Percentiles rank a stretch among this genome's conserved stretches.
Conservation (phyloP, 2,797 vertebrate genomes). For the Malurus leucopterus region DNA sequence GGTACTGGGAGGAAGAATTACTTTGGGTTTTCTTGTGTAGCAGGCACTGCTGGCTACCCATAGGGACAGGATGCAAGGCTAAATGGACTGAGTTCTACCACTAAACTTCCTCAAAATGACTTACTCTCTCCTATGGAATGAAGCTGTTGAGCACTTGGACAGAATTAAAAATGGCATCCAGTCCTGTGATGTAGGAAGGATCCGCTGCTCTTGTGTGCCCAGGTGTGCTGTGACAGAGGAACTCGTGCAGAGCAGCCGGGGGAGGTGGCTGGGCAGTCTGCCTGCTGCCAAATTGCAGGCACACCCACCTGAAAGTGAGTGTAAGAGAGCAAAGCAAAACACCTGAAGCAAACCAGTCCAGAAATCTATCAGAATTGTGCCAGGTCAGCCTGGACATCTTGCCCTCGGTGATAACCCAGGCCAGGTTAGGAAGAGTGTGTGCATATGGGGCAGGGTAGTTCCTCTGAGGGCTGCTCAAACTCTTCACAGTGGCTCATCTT, state of each 20-base stretch:
- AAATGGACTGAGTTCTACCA: background rate
- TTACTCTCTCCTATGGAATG: background rate
- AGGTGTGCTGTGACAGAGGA: background rate
- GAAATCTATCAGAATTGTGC: background rate
- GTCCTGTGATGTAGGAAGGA: background rate
- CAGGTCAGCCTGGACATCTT: background rate
- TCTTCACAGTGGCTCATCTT: accelerated
- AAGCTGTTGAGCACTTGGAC: background rate
- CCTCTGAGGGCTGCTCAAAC: background rate
- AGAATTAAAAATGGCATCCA: background rate
- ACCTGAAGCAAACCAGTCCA: background rate
- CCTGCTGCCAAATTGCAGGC: background rate
- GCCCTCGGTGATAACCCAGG: background rate
- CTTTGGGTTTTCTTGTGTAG: background rate
- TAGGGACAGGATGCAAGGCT: background rate
- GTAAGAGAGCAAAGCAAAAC: background rate
- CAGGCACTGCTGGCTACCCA: background rate
- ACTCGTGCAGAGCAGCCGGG: background rate
- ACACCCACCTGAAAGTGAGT: background rate
- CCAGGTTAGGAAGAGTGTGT: background rate
- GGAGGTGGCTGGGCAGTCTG: background rate
- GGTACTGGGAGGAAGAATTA: background rate
- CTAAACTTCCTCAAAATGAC: background rate
- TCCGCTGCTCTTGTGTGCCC: background rate
- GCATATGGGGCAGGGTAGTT: background rate